Conservation (phyloP, 2,888 invertebrate genomes). For the Drosophila histrio region DNA sequence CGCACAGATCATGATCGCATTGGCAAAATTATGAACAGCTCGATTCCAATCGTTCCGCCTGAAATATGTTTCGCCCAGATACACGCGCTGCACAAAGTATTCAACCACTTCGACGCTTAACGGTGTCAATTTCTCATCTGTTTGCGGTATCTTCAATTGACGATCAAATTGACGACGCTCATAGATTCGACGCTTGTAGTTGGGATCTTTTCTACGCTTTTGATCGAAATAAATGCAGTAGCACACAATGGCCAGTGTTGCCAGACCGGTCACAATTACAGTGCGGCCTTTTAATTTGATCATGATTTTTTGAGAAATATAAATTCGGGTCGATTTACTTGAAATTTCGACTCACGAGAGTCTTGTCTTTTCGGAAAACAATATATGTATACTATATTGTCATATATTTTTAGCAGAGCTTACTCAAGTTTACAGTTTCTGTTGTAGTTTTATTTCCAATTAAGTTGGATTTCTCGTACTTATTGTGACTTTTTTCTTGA, state of each 20-base stretch:
- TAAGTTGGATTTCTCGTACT: too few species aligned
- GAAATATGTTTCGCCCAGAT: slow-evolving; percentile 23
- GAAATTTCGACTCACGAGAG: slow-evolving; percentile 7
- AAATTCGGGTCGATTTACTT: neutral
- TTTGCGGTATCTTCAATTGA: neutral
- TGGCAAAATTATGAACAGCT: slow-evolving; percentile 13
- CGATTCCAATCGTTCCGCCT: slow-evolving; percentile 4
- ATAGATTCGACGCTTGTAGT: slow-evolving; percentile 12
- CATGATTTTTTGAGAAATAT: neutral
- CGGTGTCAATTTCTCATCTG: neutral
- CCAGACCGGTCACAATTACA: neutral
- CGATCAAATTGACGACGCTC: slow-evolving; percentile 5
- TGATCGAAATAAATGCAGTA: slow-evolving; percentile 37
- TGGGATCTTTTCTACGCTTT: slow-evolving; percentile 23
- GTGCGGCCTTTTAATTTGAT: neutral
- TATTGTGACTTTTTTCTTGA: too few species aligned
- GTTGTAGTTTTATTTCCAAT: too few species aligned
- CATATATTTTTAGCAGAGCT: neutral
- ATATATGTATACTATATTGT: neutral
- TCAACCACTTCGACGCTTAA: slow-evolving; percentile 17
- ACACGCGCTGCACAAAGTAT: slow-evolving; percentile 28
- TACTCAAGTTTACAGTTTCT: neutral
- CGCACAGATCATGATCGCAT: slow-evolving; percentile 24
- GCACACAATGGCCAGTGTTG: slow-evolving; percentile 21
- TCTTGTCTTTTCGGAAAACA: neutral